Evolutionary conservation across 2,888 invertebrate species (phyloP), one percentile per base, ranked within the genome.

Genomic region (Elysia crispata): DNA sequence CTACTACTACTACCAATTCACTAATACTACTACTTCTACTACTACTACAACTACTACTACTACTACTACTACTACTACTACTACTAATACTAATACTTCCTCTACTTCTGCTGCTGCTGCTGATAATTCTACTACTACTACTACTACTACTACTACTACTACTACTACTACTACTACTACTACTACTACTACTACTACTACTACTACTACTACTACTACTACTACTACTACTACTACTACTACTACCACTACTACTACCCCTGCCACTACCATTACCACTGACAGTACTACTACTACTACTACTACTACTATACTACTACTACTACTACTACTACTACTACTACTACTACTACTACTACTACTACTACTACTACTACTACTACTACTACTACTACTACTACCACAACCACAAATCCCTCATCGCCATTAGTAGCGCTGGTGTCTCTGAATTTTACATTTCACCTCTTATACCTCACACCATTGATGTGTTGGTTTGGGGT

Each of bases 141-240:
- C n/a, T n/a, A n/a, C n/a, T 72, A 33, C 72, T 72, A 72, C 72
- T 3, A 72, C 72, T 72, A 33, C 72, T 72, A 50, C n/a, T 54
- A 49, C 49, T 54, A 73, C 49, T 54, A 73, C 49, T 54, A 50
- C 49, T 1, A 73, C 73, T 50, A 73, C 73, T 50, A 73, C 73
- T 50, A 50, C 73, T 50, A 50, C 73, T 50, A 73, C 73, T 50
- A 73, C 73, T 50, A 73, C 73, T 50, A 50, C 50, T 50, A 73
- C 73, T 50, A 50, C 72, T 72, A 72, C 72, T 72, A 72, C 72
- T 72, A 31, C 72, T 72, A 31, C 72, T 72, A 31, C 72, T 33
- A 72, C 72, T 72, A 72, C 72, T 72, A 72, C 72, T 72, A 72
- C 72, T 72, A 33, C 72, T 72, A 33, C 72, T 72, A 33, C 72